Evolutionary conservation across 2,797 vertebrate species (phyloP), one percentile per base, ranked within the genome.

Genomic region (Hippocampus kuda): DNA sequence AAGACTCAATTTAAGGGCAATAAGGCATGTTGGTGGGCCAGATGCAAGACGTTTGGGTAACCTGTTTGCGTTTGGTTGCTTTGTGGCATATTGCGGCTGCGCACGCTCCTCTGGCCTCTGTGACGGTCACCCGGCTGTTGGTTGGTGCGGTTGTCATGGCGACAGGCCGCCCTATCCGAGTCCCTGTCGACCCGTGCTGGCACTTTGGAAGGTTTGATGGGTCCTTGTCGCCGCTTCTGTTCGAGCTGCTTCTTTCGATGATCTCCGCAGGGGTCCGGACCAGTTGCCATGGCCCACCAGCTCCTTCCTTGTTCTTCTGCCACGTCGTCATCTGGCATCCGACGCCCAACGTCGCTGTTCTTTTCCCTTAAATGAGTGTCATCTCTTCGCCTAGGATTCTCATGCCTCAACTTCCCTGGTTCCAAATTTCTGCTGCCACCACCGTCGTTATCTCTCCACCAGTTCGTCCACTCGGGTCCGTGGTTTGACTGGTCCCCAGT

Each of bases 41-140:
- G 34, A 38, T 38, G 34, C 34, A 38, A 38, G 34, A 38, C 34
- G 7, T 11, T 8, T 62, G 59, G 72, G 77, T 83, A 76, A 98
- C 97, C 96, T 83, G 96, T 99, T 76, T 99, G 96, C 0, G 95
- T 96, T 89, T 98, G 96, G 76, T 96, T 96, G 90, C 91, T 96
- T 89, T 95, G 94, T 66, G 94, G 92, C 60, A 93, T 69, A 62
- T 88, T 91, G 73, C 84, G 87, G 76, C 90, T 90, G 18, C 89
- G 89, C 0, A 86, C 65, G 76, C 88, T 87, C 75, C 89, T 90
- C 69, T 89, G 89, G 34, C 90, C 93, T 83, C 79, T 78, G 13
- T 88, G 86, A 68, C 92, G 91, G 41, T 83, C 48, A 4, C 84
- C 72, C 2, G 80, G 76, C 67, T 84, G 75, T 70, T 74, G 22